Base-by-base conservation (phyloP, 2,888 invertebrate species). In the Chymomyza caudatula region DNA sequence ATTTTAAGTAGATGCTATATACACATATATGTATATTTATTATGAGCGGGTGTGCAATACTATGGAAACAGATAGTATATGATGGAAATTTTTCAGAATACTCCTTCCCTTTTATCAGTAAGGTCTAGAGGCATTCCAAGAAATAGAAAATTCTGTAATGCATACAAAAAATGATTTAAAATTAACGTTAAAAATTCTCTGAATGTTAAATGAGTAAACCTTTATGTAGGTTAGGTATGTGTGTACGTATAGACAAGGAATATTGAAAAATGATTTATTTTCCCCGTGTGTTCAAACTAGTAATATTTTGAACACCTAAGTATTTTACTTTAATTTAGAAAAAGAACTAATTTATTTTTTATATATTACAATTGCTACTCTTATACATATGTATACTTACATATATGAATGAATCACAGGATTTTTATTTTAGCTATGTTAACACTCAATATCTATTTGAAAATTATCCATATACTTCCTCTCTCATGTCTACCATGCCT, bases 391-490 rank as follows among this genome's bases (percentile, higher is more conserved):
- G 56, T 54, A 56, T 56, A 61, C 61, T 43, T 62, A 62, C 60
- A 66, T 71, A 77, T 77, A 65, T 70, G 71, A 77, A 76, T 84
- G 85, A 85, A 84, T 84, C 84, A 84, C 84, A 84, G 84, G 83
- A 85, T 86, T 83, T 86, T 63, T 76, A 85, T 74, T 82, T 86
- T 73, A 78, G 76, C 84, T 84, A 83, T 79, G 75, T 74, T 75
- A 78, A 81, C 85, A 85, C 85, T 80, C 77, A 80, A 82, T 81
- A 75, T 82, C 79, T 79, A 74, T 78, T 75, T 85, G 65, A 76
- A 71, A 74, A 58, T 47, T 49, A 63, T 55, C 43, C n/a, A n/a
- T n/a, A n/a, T n/a, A n/a, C 13, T 22, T 51, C 51, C 51, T 51
- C 19, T 49, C 49, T 49, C 63, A 63, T 59, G 58, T 2, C 60